Evolutionary conservation across 2,113 vertebrate species (phyloP), one percentile per base, ranked within the genome.

Genomic region (Turdus rufiventris): DNA sequence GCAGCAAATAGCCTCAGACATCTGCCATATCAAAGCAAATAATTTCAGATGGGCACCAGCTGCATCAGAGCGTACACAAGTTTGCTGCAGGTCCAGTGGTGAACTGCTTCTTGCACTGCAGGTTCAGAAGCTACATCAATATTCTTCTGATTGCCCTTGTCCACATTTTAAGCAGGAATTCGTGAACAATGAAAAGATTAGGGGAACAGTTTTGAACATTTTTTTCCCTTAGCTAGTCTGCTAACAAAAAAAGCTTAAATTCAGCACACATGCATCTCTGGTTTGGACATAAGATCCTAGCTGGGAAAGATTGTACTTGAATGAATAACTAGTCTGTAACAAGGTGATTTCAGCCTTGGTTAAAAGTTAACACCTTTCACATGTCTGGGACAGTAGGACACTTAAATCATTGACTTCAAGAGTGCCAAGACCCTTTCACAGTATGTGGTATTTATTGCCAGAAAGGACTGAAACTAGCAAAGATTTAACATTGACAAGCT

Each of bases 1-100:
- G 34, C 38, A 94, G 19, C 50, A 96, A 92, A 96, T 21, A 92
- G 58, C 40, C 51, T 93, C 79, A 89, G 76, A 84, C 66, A 94
- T 77, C 65, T 95, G 36, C 34, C 86, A 62, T 47, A 94, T 73
- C 88, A 93, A 96, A 90, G 75, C 51, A 91, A 85, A 76, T 68
- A 73, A 88, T 86, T 63, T 94, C 75, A 89, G 73, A 85, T 9
- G 80, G 90, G 63, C 38, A 94, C 14, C 51, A 74, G 67, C 51
- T 73, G 68, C 67, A 89, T n/a, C 84, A 56, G n/a, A 74, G 21
- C 71, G 63, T 10, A 73, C 1, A 2, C 43, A 81, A 51, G 61
- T 72, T 75, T 81, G 70, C 61, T 85, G 63, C 51, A 78, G 77
- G 85, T 71, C 63, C 77, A 81, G 14, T 13, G 26, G 51, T 53